Percentiles rank a stretch among this genome's conserved stretches.
Evolutionary conservation across 2,797 vertebrate genomes (phyloP).

Genomic region (Kryptolebias ocellatus): DNA sequence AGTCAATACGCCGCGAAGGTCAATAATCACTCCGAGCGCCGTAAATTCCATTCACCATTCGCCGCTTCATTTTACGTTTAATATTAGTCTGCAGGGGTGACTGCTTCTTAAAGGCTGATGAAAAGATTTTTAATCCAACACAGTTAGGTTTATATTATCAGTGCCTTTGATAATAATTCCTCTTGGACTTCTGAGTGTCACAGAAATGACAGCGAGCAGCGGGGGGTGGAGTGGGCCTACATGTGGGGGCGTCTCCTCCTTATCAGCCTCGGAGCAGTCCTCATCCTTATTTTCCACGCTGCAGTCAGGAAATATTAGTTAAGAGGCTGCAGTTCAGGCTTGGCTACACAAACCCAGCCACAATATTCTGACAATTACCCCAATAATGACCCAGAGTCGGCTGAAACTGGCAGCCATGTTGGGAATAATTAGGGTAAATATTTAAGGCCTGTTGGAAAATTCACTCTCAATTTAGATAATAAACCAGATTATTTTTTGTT

Average conservation of each 20-base stretch:
- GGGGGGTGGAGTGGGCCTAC: constrained; percentile 40
- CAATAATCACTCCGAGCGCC: constrained; percentile 37
- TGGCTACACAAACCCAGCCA: constrained; percentile 31
- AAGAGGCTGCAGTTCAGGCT: constrained; percentile 39
- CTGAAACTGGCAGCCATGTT: neutral
- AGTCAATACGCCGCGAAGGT: constrained; percentile 43
- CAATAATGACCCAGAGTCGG: neutral
- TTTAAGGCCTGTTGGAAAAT: neutral
- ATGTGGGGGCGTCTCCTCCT: constrained; percentile 54
- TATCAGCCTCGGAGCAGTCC: constrained; percentile 72
- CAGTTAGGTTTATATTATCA: constrained; percentile 41
- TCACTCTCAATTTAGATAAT: neutral
- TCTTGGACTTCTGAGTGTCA: constrained; percentile 23
- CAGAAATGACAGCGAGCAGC: constrained; percentile 42
- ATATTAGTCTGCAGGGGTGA: neutral
- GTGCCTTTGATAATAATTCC: constrained; percentile 52
- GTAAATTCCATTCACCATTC: no score
- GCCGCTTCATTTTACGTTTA: constrained; percentile 8
- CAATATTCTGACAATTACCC: constrained; percentile 12
- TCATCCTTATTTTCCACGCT: constrained; percentile 73
- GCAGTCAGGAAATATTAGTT: constrained; percentile 47
- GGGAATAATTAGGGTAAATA: neutral
- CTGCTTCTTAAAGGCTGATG: constrained; percentile 8
- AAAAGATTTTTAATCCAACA: neutral
- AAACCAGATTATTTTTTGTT: no score